phyloP scores from a whole-genome alignment of 2,797 vertebrate species.

The Melanotaenia maccullochi region DNA sequence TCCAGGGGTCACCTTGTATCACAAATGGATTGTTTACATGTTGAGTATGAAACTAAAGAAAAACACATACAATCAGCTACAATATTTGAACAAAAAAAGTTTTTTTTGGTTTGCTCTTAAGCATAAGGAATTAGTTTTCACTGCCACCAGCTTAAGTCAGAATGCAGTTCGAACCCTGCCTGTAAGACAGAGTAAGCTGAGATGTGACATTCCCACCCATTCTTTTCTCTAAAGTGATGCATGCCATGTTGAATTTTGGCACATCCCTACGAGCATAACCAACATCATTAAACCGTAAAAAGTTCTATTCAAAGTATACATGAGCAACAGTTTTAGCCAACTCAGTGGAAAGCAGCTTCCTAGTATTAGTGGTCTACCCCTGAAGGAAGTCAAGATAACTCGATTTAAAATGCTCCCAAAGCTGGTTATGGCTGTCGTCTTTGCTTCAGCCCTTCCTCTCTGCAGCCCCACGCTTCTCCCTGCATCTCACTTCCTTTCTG shows the following conservation, averaged over 20 bases:
- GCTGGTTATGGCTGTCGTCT: conserved; percentile 62
- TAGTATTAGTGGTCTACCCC: conserved; percentile 23
- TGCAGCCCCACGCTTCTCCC: conserved; percentile 69
- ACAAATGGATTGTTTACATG: background rate
- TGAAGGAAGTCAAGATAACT: conserved; percentile 25
- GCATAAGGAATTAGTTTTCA: background rate
- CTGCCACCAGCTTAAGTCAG: background rate
- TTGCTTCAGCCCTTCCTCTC: conserved; percentile 71
- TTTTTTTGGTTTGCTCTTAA: background rate
- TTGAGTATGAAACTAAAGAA: background rate
- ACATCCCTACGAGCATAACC: conserved; percentile 19
- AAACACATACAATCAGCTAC: background rate
- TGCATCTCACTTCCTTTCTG: conserved; percentile 75
- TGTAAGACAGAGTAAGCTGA: background rate
- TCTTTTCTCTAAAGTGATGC: conserved; percentile 1
- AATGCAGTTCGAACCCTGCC: background rate
- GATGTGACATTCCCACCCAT: conserved; percentile 7
- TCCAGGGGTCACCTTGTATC: background rate
- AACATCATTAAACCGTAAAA: conserved; percentile 3
- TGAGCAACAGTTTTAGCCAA: conserved; percentile 25
- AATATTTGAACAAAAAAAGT: conserved; percentile 1
- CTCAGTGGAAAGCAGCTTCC: conserved; percentile 16
- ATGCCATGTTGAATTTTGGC: conserved; percentile 1
- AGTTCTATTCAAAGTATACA: conserved; percentile 33
- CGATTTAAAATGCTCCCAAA: conserved; percentile 48